These are phyloP conservation scores for Athalia cordata DNA, from an alignment of 2,888 invertebrate genomes.

Conservation along the genomic window DNA sequence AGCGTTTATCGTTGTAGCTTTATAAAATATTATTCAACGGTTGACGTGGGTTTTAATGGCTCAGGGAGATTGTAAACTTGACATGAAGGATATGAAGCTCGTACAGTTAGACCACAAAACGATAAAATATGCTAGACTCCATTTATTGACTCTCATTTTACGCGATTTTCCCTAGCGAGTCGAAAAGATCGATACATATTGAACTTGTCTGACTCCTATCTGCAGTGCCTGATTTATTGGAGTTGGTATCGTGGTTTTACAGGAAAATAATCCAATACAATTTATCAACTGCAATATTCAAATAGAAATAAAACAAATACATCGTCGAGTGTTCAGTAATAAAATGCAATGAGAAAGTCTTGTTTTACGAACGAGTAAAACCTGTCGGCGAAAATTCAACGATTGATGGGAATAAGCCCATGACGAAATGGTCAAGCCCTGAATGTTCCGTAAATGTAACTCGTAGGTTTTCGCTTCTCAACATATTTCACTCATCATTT, in stretches of 20 bases:
- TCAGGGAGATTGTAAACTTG: not conserved
- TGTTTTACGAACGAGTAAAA: slow-evolving; percentile 8
- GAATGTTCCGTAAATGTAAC: too few relatives aligned
- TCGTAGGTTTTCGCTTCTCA: too few relatives aligned
- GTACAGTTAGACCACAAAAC: not conserved
- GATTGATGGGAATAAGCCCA: slow-evolving; percentile 11
- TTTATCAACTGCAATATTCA: too few relatives aligned
- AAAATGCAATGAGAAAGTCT: slow-evolving; percentile 35
- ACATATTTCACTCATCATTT: too few relatives aligned
- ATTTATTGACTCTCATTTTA: not conserved
- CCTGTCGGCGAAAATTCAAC: not conserved
- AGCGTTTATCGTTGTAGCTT: not conserved
- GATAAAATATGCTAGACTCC: not conserved
- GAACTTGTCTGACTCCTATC: too few relatives aligned
- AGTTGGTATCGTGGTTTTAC: too few relatives aligned
- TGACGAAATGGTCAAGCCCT: too few relatives aligned
- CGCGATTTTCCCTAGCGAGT: too few relatives aligned
- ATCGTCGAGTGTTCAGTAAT: not conserved
- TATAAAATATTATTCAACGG: not conserved
- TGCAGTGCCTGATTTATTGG: too few relatives aligned
- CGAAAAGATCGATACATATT: too few relatives aligned
- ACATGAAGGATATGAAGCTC: slow-evolving; percentile 2
- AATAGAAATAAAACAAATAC: too few relatives aligned
- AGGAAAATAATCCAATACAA: too few relatives aligned
- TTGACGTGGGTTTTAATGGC: not conserved